Evolutionary conservation across 1,140 invertebrate species (phyloP), one percentile per base, ranked within the genome.

Genomic region (Pemphigus obesinymphae): DNA sequence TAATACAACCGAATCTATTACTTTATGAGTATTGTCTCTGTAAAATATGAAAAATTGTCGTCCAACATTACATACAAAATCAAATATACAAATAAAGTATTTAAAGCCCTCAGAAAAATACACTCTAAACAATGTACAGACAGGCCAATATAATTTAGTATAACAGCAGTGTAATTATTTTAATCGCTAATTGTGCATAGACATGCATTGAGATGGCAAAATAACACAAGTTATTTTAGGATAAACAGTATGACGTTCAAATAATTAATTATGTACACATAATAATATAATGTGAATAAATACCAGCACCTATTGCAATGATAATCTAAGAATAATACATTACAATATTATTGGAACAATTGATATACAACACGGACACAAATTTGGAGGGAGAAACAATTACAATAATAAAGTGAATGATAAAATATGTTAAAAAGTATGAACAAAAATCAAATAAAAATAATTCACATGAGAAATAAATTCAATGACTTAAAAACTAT

Each of bases 221-320:
- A 29, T 45, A 72, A 72, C 6, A 68, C 17, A 68, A 17, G 43
- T 34, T 40, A 63, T 40, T 37, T 10, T 23, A 43, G 20, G 10
- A 45, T 11, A 11, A 40, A 40, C 20, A 68, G 29, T 29, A 31
- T 3, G 29, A 31, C 29, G 40, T 40, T 40, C 17, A 68, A 68
- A 63, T n/a, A 63, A 13, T 34, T 48, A 45, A 72, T 48, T 48
- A 72, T 72, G 23, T 72, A 72, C 68, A 72, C 40, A 72, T 48
- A 76, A 53, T 29, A 50, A 75, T n/a, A 53, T 53, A 53, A 76
- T 31, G 15, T 53, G 29, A 55, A 76, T 76, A 29, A 1, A 37
- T 55, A 76, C 73, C 73, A 76, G 73, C 73, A 76, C 73, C 73
- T 76, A 11, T 45, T 76, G 10, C 4, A 15, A 55, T 55, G 23